These are phyloP conservation scores for Liolophura sinensis DNA, from an alignment of 1,140 invertebrate species.

Conservation along the genomic window DNA sequence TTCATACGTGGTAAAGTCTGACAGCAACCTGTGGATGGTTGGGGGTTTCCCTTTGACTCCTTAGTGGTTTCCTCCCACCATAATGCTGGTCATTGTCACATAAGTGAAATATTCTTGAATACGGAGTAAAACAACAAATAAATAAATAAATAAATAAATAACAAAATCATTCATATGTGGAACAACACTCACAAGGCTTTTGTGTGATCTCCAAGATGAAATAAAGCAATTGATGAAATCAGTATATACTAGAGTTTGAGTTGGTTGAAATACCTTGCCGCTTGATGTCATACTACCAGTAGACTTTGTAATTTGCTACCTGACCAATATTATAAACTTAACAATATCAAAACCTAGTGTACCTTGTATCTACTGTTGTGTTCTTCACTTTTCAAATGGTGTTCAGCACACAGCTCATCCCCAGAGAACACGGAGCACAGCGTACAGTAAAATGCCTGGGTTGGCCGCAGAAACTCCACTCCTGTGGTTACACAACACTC, in stretches of 20 bases:
- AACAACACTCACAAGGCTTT: no score
- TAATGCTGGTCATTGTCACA: no score
- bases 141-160: no score
- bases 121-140: no score
- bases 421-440: conserved; percentile 46
- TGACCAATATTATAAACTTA: conserved; percentile 1
- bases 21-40: no score
- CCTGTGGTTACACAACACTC: conserved; percentile 19
- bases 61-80: no score
- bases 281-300: background rate
- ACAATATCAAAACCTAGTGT: background rate
- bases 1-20: no score
- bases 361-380: conserved; percentile 49
- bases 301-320: background rate
- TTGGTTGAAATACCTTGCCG: no score
- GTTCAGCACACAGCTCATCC: conserved; percentile 40
- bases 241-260: background rate
- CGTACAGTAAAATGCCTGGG: conserved; percentile 45
- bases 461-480: conserved; percentile 48
- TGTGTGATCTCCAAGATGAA: background rate
- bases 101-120: no score
- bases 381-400: conserved; percentile 43
- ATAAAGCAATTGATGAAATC: background rate
- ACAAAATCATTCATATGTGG: no score
- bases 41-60: no score